A percentile compares a stretch with the other conserved stretches of the same genome.
These are phyloP conservation scores for Trachops cirrhosus DNA, from an alignment of 2,797 vertebrate species.

Conservation along the genomic window DNA sequence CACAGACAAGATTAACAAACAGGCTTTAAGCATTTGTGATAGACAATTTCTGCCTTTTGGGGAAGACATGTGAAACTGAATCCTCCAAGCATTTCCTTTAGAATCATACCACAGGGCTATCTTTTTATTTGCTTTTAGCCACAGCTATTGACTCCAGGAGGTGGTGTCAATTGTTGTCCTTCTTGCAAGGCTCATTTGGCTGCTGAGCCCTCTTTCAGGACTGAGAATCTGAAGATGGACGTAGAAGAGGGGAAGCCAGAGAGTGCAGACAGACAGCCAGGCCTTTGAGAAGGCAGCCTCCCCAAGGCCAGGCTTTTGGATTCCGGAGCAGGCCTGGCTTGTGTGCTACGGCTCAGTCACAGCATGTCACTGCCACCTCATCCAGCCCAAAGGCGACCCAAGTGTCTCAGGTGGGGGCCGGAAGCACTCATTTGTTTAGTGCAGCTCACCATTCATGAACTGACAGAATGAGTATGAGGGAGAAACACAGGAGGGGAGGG, in stretches of 20 bases:
- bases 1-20: not conserved
- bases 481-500: not conserved
- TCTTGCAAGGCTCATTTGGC: not conserved
- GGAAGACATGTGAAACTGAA: not conserved
- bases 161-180: not conserved
- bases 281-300: slow-evolving; percentile 65
- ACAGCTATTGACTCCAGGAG: slow-evolving; percentile 15
- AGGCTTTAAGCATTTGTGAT: not conserved
- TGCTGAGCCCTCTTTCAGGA: not conserved
- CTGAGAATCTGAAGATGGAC: not conserved
- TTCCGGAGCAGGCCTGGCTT: slow-evolving; percentile 63
- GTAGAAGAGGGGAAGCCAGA: slow-evolving; percentile 24
- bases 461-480: not conserved
- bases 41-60: not conserved
- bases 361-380: not conserved
- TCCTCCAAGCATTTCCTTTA: slow-evolving; percentile 33
- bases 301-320: slow-evolving; percentile 58
- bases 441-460: not conserved
- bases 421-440: not conserved
- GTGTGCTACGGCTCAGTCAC: slow-evolving; percentile 8
- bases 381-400: not conserved
- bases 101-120: slow-evolving; percentile 3
- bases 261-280: not conserved
- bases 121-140: slow-evolving; percentile 4
- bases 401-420: not conserved